A percentile compares a stretch with the other conserved stretches of the same genome.
Evolutionary conservation across 2,888 invertebrate genomes (phyloP).

Genomic region (Taenaris catops): DNA sequence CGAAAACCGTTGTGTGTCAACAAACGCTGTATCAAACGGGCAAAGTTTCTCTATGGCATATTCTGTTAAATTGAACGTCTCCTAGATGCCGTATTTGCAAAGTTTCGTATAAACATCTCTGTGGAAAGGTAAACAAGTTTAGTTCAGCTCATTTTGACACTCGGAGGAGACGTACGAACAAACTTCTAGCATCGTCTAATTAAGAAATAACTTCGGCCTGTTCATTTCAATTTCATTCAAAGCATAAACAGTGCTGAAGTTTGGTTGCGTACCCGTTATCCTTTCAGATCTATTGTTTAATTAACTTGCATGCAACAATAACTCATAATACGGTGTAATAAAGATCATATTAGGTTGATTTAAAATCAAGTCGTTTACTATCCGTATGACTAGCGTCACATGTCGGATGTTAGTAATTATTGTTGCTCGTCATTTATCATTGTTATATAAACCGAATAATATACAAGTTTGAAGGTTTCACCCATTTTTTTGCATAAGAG

Average conservation of each 20-base stretch:
- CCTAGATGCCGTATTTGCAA: constrained; percentile 50
- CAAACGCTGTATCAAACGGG: constrained; percentile 4
- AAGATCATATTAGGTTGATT: neutral
- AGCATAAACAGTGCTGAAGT: constrained; percentile 32
- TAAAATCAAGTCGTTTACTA: constrained; percentile 4
- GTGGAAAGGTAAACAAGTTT: constrained; percentile 64
- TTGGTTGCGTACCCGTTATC: constrained; percentile 27
- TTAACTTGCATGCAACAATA: constrained; percentile 7
- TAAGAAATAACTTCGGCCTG: constrained; percentile 60
- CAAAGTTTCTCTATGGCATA: constrained; percentile 15
- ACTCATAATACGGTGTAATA: neutral
- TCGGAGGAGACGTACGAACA: constrained; percentile 55
- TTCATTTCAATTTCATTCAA: constrained; percentile 62
- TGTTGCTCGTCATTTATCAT: no score
- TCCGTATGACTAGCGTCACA: constrained; percentile 13
- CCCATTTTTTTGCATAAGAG: no score
- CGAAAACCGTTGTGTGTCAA: constrained; percentile 3
- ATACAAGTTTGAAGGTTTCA: no score
- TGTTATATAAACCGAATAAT: no score
- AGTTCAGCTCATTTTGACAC: constrained; percentile 68
- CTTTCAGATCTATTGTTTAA: constrained; percentile 18
- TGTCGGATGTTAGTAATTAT: constrained; percentile 16
- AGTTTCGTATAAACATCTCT: constrained; percentile 62
- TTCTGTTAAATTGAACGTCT: constrained; percentile 43
- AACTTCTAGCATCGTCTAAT: constrained; percentile 57